A percentile compares a stretch with the other conserved stretches of the same genome.
phyloP scores from a whole-genome alignment of 1,140 invertebrate species.

The Heliconius nattereri region DNA sequence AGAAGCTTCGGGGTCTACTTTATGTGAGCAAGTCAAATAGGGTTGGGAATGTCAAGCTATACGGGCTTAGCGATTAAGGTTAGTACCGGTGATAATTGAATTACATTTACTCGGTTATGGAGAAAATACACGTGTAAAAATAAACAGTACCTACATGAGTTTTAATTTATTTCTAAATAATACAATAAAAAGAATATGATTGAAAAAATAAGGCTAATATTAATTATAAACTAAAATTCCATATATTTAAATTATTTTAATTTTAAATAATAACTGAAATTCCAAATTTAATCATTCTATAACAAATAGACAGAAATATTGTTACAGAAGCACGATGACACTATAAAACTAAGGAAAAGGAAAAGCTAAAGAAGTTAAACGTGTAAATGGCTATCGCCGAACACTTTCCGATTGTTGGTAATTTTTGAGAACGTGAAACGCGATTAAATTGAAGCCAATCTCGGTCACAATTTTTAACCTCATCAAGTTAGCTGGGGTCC shows the following conservation, averaged over 20 bases:
- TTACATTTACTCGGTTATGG: not conserved
- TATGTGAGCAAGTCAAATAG: slow-evolving; percentile 41
- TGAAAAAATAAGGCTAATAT: not conserved
- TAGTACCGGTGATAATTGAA: not conserved
- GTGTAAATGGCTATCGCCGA: not conserved
- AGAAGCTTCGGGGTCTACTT: slow-evolving; percentile 44
- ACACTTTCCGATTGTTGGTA: not conserved
- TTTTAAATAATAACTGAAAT: no score
- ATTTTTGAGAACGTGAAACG: slow-evolving; percentile 3
- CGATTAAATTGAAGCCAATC: slow-evolving; percentile 35
- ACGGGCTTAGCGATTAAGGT: slow-evolving; percentile 12
- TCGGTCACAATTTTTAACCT: slow-evolving; percentile 38
- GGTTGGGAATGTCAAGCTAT: slow-evolving; percentile 24
- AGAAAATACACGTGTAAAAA: not conserved
- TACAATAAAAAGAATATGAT: not conserved
- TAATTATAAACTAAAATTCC: no score
- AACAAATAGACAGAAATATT: no score
- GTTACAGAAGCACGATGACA: not conserved
- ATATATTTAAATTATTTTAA: no score
- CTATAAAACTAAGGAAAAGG: not conserved
- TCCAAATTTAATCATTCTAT: no score
- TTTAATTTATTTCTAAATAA: not conserved
- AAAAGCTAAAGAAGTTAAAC: not conserved
- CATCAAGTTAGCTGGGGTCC: slow-evolving; percentile 36
- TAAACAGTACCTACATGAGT: not conserved